Conservation (phyloP, 2,113 vertebrate species). For the Hydropotes inermis region DNA sequence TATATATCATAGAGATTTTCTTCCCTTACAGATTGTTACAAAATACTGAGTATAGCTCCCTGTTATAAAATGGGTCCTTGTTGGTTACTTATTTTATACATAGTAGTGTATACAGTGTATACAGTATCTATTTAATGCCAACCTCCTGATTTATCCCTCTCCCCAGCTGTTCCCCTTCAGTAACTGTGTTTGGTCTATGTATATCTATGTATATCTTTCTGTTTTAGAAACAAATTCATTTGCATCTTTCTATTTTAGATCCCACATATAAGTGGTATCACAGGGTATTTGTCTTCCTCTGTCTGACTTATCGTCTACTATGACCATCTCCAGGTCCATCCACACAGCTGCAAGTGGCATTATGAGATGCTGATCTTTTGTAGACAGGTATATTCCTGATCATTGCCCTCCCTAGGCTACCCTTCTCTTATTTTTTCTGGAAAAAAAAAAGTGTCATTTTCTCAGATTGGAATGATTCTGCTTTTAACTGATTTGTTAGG, state of each 20-base stretch:
- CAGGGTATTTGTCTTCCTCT: not conserved
- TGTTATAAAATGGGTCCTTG: not conserved
- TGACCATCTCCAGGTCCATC: not conserved
- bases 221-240: not conserved
- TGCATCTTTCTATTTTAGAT: not conserved
- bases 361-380: not conserved
- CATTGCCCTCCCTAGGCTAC: not conserved
- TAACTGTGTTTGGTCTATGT: not conserved
- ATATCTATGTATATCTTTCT: not conserved
- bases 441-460: not conserved
- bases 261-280: not conserved
- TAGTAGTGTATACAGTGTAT: not conserved
- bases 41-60: not conserved
- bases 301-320: accelerated
- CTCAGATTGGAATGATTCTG: not conserved
- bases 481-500: not conserved
- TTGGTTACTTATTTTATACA: not conserved
- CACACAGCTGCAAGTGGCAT: accelerated
- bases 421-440: not conserved
- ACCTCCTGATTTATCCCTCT: not conserved
- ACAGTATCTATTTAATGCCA: not conserved
- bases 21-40: not conserved
- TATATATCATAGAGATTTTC: not conserved
- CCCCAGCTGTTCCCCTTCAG: not conserved
- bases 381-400: not conserved